Evolutionary conservation across 2,888 invertebrate genomes (phyloP).

Genomic region (Adela reaumurella): DNA sequence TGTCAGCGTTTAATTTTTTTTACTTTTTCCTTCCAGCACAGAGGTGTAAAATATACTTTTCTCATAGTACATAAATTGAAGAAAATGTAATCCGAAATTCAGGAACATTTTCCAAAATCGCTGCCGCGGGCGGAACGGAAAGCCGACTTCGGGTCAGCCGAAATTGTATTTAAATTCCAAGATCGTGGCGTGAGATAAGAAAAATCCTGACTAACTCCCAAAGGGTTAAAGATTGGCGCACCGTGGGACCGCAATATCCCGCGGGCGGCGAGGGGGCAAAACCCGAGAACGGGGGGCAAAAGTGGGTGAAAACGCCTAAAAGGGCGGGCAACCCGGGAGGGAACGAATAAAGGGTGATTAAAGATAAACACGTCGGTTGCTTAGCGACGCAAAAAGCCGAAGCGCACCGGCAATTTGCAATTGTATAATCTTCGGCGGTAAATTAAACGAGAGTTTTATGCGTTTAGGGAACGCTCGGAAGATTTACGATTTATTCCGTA

Average conservation of each 20-base stretch:
- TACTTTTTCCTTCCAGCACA: too few relatives aligned
- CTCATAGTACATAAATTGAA: neutral
- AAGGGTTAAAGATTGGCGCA: slow-evolving; percentile 45
- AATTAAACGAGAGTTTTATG: slow-evolving; percentile 34
- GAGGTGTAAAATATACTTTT: too few relatives aligned
- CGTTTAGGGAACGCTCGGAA: slow-evolving; percentile 19
- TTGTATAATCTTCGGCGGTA: slow-evolving; percentile 35
- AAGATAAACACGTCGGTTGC: slow-evolving; percentile 43
- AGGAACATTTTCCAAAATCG: neutral
- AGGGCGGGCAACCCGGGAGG: slow-evolving; percentile 23
- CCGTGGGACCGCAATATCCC: slow-evolving; percentile 52
- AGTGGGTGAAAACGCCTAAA: slow-evolving; percentile 1
- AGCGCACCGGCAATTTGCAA: slow-evolving; percentile 38
- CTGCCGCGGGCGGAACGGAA: neutral
- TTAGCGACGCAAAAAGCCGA: slow-evolving; percentile 26
- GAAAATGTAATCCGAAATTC: neutral
- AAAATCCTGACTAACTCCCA: slow-evolving; percentile 47
- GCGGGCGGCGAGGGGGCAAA: slow-evolving; percentile 21
- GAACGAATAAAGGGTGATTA: slow-evolving; percentile 46
- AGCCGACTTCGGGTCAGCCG: slow-evolving; percentile 18
- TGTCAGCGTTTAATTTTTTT: too few relatives aligned
- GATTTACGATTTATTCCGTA: slow-evolving; percentile 20
- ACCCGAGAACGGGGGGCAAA: neutral
- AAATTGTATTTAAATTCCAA: slow-evolving; percentile 50
- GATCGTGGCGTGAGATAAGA: slow-evolving; percentile 46